Base-by-base conservation (phyloP, 2,113 vertebrate genomes). In the Tragulus kanchil region DNA sequence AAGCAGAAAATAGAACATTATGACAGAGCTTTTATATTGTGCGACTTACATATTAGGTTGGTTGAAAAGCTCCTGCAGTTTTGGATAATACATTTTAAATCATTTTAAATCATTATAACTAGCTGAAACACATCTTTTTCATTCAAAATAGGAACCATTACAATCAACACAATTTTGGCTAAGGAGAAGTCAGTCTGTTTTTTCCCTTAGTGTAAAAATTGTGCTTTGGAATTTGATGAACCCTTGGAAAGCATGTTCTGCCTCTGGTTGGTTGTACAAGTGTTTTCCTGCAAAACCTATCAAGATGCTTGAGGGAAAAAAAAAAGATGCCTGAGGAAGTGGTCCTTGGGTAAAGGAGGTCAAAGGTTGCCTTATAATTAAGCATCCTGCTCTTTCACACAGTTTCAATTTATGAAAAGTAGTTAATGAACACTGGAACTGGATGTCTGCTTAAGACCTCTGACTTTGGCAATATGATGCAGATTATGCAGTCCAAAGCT, bases 291-390 rank as follows among this genome's bases (percentile, higher is more conserved):
- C 36, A 45, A 71, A 71, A 45, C 12, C 13, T 45, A 21, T 25
- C 1, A 0, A 45, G 36, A 73, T 7, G 36, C 69, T 45, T 45
- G 36, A 73, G 23, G 69, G 23, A 45, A n/a, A n/a, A n/a, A n/a
- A n/a, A n/a, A n/a, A n/a, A n/a, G n/a, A n/a, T n/a, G n/a, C n/a
- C n/a, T n/a, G n/a, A n/a, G n/a, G n/a, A n/a, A n/a, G n/a, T n/a
- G n/a, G n/a, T n/a, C n/a, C n/a, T n/a, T n/a, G n/a, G n/a, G n/a
- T n/a, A n/a, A n/a, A n/a, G n/a, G n/a, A n/a, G n/a, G n/a, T n/a
- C n/a, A n/a, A n/a, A n/a, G n/a, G n/a, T n/a, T n/a, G n/a, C n/a
- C 26, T 56, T 96, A 85, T 92, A 88, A 87, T 50, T 61, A 85
- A 64, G 26, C 21, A 75, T 65, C 17, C 17, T 90, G 67, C 3